A percentile compares a stretch with the other conserved stretches of the same genome.
Evolutionary conservation across 1,140 invertebrate genomes (phyloP).

Genomic region (Bombus ignitus): DNA sequence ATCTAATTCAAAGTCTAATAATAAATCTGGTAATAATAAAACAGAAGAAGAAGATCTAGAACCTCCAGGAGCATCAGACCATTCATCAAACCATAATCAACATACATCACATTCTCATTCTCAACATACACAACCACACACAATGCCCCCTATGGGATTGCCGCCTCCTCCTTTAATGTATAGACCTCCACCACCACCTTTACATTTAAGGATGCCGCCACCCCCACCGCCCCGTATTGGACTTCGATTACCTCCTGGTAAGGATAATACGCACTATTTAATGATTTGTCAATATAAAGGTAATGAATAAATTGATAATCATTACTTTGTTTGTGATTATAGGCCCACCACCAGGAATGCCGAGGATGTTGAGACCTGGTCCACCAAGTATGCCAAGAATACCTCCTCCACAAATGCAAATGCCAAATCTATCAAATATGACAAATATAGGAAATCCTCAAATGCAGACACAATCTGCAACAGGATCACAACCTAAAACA

Average conservation of each 20-base stretch:
- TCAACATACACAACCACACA: conserved; percentile 73
- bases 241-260: conserved; percentile 81
- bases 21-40: conserved; percentile 62
- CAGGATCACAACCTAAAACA: conserved; percentile 80
- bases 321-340: conserved; percentile 13
- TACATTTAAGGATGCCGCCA: conserved; percentile 83
- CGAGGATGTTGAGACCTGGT: conserved; percentile 84
- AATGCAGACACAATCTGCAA: conserved; percentile 72
- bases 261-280: conserved; percentile 11
- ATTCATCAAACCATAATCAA: conserved; percentile 79
- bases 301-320: not conserved
- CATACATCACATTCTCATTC: conserved; percentile 72
- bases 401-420: conserved; percentile 83
- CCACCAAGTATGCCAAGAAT: conserved; percentile 82
- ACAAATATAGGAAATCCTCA: conserved; percentile 72
- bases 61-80: conserved; percentile 81
- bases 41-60: conserved; percentile 73
- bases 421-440: conserved; percentile 72
- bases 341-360: conserved; percentile 84
- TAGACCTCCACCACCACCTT: conserved; percentile 81
- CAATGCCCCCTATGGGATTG: conserved; percentile 82
- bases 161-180: conserved; percentile 81
- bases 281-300: conserved; percentile 4
- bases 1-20: conserved; percentile 65
- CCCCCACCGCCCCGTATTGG: conserved; percentile 83